Base-by-base conservation (phyloP, 2,113 vertebrate species). In the Shinisaurus crocodilurus region DNA sequence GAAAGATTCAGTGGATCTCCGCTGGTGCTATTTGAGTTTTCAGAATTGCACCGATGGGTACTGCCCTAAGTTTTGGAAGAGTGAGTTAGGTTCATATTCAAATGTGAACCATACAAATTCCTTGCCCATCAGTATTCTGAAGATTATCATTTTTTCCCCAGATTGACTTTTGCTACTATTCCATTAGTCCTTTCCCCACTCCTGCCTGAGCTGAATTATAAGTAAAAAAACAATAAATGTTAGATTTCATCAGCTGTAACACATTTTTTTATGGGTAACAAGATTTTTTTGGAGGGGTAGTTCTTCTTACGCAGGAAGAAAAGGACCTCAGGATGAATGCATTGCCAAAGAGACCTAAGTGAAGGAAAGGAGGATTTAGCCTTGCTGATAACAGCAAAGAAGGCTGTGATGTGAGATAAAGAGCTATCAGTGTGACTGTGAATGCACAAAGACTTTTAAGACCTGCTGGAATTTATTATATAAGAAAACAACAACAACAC, bases 371-470 rank as follows among this genome's bases (percentile, higher is more conserved):
- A 81, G 25, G 77, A 72, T 88, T 82, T 82, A 54, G 77, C 77
- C 45, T 77, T 81, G 40, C 79, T 69, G 87, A 88, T 88, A 88
- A 70, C 77, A 82, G 65, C 34, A 54, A 69, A 80, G 65, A 63
- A 87, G 54, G 37, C 43, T 8, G 37, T 82, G 79, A 88, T 88
- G 48, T 7, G 32, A 82, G 87, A 88, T 88, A 60, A 88, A 82
- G 72, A 57, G 65, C 77, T 82, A 82, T 82, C 65, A 16, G 65
- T 57, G 9, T 13, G 9, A 40, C 48, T 57, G 87, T 72, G 77
- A 54, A 88, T 88, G 81, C 79, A 82, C 79, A 88, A 88, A 82
- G 87, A 82, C 48, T n/a, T 69, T 70, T 70, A 82, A 88, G 48
- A 34, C 43, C 43, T 82, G 48, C 79, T 82, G 65, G 12, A 88